Conservation (phyloP, 2,797 vertebrate species). For the Alfaro cultratus region DNA sequence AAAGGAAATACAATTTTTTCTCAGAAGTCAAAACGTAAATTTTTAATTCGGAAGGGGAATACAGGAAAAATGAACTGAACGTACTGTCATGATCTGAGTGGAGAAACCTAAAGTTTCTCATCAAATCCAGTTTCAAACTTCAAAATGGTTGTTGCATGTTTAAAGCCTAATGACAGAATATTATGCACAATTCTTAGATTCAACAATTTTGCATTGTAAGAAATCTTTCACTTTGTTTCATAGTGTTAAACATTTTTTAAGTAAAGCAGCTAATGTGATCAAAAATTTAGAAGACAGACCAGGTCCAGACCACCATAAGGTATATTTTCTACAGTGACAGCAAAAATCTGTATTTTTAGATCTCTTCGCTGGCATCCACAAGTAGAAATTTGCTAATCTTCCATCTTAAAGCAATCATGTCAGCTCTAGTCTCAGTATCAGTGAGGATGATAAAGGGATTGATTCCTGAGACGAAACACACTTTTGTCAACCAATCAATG, state of each 20-base stretch:
- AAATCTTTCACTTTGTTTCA: slow-evolving; percentile 3
- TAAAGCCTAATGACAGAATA: neutral
- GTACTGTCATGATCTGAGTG: neutral
- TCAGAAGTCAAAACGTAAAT: neutral
- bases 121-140: neutral
- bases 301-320: neutral
- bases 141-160: neutral
- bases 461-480: neutral
- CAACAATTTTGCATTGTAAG: slow-evolving; percentile 14
- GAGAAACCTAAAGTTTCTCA: neutral
- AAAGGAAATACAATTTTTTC: neutral
- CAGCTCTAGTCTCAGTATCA: neutral
- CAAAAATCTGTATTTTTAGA: slow-evolving; percentile 14
- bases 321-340: neutral
- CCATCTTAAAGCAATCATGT: slow-evolving; percentile 6
- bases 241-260: slow-evolving; percentile 4
- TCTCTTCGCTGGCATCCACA: neutral
- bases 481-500: neutral
- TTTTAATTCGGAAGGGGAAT: neutral
- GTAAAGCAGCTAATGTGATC: slow-evolving; percentile 14
- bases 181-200: neutral
- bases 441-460: neutral
- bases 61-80: neutral
- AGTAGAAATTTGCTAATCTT: neutral
- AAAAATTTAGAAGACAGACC: neutral